Percentiles rank a stretch among this genome's conserved stretches.
Evolutionary conservation across 2,888 invertebrate species (phyloP).

Genomic region (Diarsia brunnea): DNA sequence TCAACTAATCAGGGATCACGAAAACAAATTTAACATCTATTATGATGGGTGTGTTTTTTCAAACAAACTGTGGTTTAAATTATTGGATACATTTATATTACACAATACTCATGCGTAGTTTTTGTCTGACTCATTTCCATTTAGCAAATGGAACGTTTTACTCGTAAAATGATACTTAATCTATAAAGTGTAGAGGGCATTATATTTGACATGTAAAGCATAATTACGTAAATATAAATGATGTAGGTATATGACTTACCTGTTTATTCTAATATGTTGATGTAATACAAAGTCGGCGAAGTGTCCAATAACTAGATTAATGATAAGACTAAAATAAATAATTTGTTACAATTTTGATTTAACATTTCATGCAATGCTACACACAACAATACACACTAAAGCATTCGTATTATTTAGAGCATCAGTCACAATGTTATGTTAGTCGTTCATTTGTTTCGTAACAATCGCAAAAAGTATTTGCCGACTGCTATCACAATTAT

Average conservation of each 20-base stretch:
- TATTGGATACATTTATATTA: constrained; percentile 59
- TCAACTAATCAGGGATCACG: constrained; percentile 7
- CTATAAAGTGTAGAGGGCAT: constrained; percentile 35
- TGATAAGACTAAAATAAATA: constrained; percentile 56
- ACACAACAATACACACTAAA: constrained; percentile 70
- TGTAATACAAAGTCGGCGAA: constrained; percentile 41
- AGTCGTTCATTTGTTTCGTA: constrained; percentile 82
- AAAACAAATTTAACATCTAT: not conserved
- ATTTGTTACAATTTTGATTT: constrained; percentile 54
- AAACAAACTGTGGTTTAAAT: constrained; percentile 53
- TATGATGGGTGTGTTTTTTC: constrained; percentile 2
- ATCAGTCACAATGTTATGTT: constrained; percentile 69
- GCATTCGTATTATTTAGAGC: constrained; percentile 68
- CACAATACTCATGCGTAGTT: constrained; percentile 62
- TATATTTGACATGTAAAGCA: constrained; percentile 46
- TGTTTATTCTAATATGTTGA: constrained; percentile 54
- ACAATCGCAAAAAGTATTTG: constrained; percentile 83
- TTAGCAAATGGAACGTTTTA: constrained; percentile 66
- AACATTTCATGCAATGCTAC: constrained; percentile 80
- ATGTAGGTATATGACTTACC: constrained; percentile 70
- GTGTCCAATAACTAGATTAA: constrained; percentile 53
- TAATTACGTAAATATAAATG: constrained; percentile 39
- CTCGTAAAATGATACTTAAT: constrained; percentile 22
- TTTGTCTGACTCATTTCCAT: constrained; percentile 69
- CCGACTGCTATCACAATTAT: constrained; percentile 86